phyloP scores from a whole-genome alignment of 2,797 vertebrate genomes.

The Macropus fuliginosus region DNA sequence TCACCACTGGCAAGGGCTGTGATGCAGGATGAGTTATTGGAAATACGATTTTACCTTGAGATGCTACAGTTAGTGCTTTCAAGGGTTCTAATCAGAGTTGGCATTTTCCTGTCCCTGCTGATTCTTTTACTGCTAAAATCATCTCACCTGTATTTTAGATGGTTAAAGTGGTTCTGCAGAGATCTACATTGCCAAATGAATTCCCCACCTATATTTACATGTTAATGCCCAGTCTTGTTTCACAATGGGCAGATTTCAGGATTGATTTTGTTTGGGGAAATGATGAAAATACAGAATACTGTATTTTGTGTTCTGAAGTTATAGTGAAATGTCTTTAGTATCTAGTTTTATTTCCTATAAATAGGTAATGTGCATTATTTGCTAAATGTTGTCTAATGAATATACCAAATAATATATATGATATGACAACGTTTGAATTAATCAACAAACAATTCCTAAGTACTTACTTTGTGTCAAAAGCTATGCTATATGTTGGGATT shows the following conservation, averaged over 20 bases:
- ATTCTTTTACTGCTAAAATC: conserved; percentile 67
- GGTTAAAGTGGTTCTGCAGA: conserved; percentile 50
- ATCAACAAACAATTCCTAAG: background rate
- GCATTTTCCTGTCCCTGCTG: conserved; percentile 71
- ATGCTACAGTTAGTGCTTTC: conserved; percentile 75
- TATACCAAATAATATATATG: background rate
- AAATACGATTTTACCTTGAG: conserved; percentile 76
- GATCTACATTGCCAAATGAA: background rate
- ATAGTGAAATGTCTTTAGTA: background rate
- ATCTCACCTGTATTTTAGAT: background rate
- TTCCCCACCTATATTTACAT: conserved; percentile 55
- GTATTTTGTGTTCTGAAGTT: background rate
- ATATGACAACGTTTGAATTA: background rate
- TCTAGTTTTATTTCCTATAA: background rate
- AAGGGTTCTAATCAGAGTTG: conserved; percentile 77
- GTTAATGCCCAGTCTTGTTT: background rate
- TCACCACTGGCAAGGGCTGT: conserved; percentile 54
- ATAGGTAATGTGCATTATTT: conserved; percentile 11
- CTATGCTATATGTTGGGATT: background rate
- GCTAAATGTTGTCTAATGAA: background rate
- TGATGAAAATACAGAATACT: conserved; percentile 21
- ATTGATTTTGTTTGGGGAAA: background rate
- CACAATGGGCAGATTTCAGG: background rate
- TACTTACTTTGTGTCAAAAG: background rate
- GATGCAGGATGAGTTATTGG: conserved; percentile 66